Evolutionary conservation across 2,113 vertebrate genomes (phyloP).

Genomic region (Lota lota): DNA sequence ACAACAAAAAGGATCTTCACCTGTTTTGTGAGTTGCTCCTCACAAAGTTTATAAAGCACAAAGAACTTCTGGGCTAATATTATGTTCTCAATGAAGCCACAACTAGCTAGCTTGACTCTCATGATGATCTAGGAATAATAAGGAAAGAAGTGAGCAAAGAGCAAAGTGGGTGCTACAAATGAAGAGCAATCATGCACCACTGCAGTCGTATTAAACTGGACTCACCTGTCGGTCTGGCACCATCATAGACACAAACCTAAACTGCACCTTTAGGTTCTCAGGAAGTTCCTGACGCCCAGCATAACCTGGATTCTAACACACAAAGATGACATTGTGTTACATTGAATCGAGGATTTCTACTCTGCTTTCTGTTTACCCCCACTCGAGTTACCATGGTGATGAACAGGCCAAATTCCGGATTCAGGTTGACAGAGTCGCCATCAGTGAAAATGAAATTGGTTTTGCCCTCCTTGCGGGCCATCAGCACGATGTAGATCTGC

Average conservation of each 20-base stretch:
- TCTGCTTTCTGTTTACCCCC: background rate
- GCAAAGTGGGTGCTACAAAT: too few relatives aligned
- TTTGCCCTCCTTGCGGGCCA: slow-evolving; percentile 80
- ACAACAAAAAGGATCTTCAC: slow-evolving; percentile 46
- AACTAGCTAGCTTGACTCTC: slow-evolving; percentile 88
- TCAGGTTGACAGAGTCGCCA: slow-evolving; percentile 82
- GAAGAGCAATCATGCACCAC: background rate
- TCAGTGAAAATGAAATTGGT: slow-evolving; percentile 84
- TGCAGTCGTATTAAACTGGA: background rate
- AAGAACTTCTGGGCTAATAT: slow-evolving; percentile 85
- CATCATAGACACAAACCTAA: slow-evolving; percentile 89
- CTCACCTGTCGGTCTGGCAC: slow-evolving; percentile 85
- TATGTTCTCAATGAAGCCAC: slow-evolving; percentile 84
- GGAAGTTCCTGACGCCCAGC: slow-evolving; percentile 88
- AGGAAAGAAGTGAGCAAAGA: background rate
- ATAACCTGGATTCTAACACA: slow-evolving; percentile 85
- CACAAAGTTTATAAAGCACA: slow-evolving; percentile 86
- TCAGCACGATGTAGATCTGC: slow-evolving; percentile 85
- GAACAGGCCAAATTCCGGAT: slow-evolving; percentile 88
- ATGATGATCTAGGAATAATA: slow-evolving; percentile 83
- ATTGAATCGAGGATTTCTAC: background rate
- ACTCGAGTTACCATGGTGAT: slow-evolving; percentile 82
- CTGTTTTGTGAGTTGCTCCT: slow-evolving; percentile 90
- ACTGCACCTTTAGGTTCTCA: slow-evolving; percentile 87
- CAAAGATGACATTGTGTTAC: background rate